These are phyloP conservation scores for Chitala chitala DNA, from an alignment of 2,113 vertebrate genomes.

Conservation along the genomic window DNA sequence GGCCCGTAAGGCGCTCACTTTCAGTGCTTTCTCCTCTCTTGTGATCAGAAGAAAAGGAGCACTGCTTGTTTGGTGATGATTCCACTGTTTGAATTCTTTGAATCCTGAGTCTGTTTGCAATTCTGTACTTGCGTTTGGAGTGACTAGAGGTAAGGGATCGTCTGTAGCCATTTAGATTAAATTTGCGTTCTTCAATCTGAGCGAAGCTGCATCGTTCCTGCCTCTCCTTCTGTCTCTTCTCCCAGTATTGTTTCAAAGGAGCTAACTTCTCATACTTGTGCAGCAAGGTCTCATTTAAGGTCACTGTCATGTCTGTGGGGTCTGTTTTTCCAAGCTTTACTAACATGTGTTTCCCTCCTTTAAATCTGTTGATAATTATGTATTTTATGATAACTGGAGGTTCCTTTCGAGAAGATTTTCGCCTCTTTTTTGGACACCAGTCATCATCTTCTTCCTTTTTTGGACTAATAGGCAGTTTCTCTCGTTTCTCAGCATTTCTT, in stretches of 20 bases:
- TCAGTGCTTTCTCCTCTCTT: constrained; percentile 72
- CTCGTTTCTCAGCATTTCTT: constrained; percentile 65
- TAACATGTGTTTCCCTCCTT: constrained; percentile 95
- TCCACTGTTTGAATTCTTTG: constrained; percentile 91
- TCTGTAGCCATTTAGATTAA: constrained; percentile 86
- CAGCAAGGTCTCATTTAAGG: constrained; percentile 75
- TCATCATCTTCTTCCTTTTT: constrained; percentile 95
- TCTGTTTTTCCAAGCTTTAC: constrained; percentile 90
- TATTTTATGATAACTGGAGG: constrained; percentile 96
- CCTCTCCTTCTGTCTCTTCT: constrained; percentile 80
- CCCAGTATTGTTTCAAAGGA: constrained; percentile 93
- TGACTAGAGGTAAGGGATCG: constrained; percentile 82
- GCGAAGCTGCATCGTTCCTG: constrained; percentile 74
- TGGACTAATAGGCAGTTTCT: constrained; percentile 74
- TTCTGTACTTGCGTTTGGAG: constrained; percentile 93
- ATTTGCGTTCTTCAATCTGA: constrained; percentile 80
- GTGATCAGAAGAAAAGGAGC: no score
- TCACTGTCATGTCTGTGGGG: constrained; percentile 80
- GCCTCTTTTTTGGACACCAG: constrained; percentile 94
- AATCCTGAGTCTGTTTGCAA: constrained; percentile 90
- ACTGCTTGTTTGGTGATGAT: constrained; percentile 74
- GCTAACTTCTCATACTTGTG: constrained; percentile 88
- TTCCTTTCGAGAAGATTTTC: constrained; percentile 94
- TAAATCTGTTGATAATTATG: constrained; percentile 96
- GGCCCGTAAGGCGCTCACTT: constrained; percentile 66